These are phyloP conservation scores for Chionis minor DNA, from an alignment of 2,113 vertebrate species.

Conservation along the genomic window DNA sequence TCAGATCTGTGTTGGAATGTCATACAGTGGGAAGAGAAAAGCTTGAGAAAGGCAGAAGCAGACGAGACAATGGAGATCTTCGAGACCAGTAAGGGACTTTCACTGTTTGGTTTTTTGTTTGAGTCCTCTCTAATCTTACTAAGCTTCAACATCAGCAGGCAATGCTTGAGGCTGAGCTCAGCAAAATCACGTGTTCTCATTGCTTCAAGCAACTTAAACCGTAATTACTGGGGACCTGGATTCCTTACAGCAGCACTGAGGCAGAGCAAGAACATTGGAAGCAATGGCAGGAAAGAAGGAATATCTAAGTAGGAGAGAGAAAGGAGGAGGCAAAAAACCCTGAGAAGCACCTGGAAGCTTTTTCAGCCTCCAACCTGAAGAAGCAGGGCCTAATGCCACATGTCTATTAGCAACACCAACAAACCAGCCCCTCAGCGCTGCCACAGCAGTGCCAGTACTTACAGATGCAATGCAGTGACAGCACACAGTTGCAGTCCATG, in stretches of 20 bases:
- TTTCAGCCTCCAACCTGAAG: neutral
- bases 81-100: neutral
- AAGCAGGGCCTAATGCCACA: neutral
- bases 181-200: neutral
- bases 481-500: neutral
- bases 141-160: neutral
- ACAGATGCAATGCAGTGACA: neutral
- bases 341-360: conserved; percentile 39
- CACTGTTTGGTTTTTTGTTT: neutral
- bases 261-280: neutral
- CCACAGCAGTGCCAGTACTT: neutral
- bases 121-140: neutral
- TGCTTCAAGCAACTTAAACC: neutral
- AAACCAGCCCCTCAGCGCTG: neutral
- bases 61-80: neutral
- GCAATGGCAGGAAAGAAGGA: neutral
- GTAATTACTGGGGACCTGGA: neutral
- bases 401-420: neutral
- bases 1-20: neutral
- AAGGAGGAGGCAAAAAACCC: conserved; percentile 1
- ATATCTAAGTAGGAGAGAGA: neutral
- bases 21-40: neutral
- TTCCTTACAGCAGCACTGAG: neutral
- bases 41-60: neutral
- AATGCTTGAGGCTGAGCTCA: neutral